Evolutionary conservation across 2,888 invertebrate genomes (phyloP), one percentile per base, ranked within the genome.

Genomic region (Odontocerum albicorne): DNA sequence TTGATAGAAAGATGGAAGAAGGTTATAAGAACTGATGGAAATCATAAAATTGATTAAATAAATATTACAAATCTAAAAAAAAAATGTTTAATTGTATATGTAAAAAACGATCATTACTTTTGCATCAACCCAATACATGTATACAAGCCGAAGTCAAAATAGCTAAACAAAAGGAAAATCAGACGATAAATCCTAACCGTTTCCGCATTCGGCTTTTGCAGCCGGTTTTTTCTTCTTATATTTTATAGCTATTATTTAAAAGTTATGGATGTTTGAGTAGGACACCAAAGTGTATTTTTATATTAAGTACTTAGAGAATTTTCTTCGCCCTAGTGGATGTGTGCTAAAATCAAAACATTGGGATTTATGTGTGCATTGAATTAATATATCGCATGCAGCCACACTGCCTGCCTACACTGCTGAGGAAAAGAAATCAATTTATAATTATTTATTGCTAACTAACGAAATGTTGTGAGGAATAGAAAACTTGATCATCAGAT

Each of bases 181-280:
- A 6, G 20, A 27, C 39, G 40, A 53, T 57, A 57, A 57, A 57
- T 57, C 47, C 53, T 49, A 17, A 33, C n/a, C 31, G 46, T 40
- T 58, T 58, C 52, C 58, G 55, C 38, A 54, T 36, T 40, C 44
- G 46, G 44, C 49, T 45, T 43, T 36, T 55, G 58, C 58, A 58
- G 38, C 54, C 49, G 49, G 42, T 32, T 22, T 22, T n/a, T n/a
- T n/a, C n/a, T 13, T 49, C 40, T 38, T 33, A 47, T 58, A 50
- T 55, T 55, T 58, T 55, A 55, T 46, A 33, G 51, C 43, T 44
- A 44, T 58, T 51, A 50, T 58, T 55, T 32, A 58, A 59, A 52
- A 59, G 52, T 44, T 52, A 59, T 40, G 35, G 32, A 31, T 55
- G 59, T 59, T 59, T 59, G 59, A 55, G 35, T 55, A 59, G 55